A percentile compares a stretch with the other conserved stretches of the same genome.
phyloP scores from a whole-genome alignment of 92 coral and sea anemone species.

The Siderastrea siderea region DNA sequence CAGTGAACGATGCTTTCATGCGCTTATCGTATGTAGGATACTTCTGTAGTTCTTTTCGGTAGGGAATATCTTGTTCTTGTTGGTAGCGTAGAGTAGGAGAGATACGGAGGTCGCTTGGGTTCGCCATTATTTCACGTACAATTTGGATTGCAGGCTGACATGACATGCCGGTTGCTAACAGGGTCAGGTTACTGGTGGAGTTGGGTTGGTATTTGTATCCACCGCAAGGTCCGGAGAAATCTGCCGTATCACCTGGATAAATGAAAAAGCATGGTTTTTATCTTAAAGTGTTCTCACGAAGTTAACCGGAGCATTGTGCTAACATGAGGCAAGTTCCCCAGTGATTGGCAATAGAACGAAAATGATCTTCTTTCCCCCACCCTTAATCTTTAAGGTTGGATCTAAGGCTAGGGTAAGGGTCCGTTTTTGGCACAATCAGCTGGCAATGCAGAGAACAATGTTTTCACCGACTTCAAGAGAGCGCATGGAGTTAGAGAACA shows the following conservation, averaged over 20 bases:
- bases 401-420: too few species aligned
- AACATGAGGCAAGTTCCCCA: too few species aligned
- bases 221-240: constrained; percentile 73
- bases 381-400: too few species aligned
- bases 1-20: constrained; percentile 44
- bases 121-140: constrained; percentile 56
- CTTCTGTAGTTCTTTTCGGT: constrained; percentile 56
- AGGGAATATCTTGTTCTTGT: constrained; percentile 49
- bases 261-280: not conserved
- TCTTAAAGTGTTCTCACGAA: not conserved
- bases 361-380: too few species aligned
- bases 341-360: too few species aligned
- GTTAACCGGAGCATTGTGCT: too few species aligned
- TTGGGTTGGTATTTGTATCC: constrained; percentile 71
- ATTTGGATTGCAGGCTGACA: constrained; percentile 68
- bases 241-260: constrained; percentile 55
- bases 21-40: not conserved
- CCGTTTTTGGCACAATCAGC: too few species aligned
- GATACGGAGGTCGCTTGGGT: constrained; percentile 42
- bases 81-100: constrained; percentile 51
- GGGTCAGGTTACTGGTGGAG: constrained; percentile 60
- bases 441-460: too few species aligned
- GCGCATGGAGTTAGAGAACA: constrained; percentile 54
- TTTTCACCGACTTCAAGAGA: constrained; percentile 57
- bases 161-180: constrained; percentile 63